phyloP scores from a whole-genome alignment of 1,140 invertebrate genomes.

The Neodiprion fabricii region DNA sequence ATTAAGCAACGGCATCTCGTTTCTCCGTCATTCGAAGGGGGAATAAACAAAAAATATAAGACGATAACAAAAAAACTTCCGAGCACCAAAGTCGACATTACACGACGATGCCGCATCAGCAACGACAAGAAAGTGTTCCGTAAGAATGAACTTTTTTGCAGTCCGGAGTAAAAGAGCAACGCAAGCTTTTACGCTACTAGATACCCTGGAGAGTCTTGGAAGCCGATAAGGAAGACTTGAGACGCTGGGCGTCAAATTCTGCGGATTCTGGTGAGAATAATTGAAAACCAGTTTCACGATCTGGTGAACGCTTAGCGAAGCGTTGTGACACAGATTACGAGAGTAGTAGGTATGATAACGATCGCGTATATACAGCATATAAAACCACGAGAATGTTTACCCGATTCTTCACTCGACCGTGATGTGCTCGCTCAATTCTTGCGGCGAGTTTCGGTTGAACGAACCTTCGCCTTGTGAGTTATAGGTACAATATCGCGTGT shows the following conservation, averaged over 20 bases:
- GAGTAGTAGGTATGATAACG: neutral
- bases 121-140: too few species aligned
- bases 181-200: neutral
- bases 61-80: too few species aligned
- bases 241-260: conserved; percentile 44
- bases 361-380: neutral
- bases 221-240: neutral
- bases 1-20: too few species aligned
- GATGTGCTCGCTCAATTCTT: too few species aligned
- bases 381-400: neutral
- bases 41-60: too few species aligned
- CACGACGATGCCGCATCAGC: too few species aligned
- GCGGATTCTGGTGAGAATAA: neutral
- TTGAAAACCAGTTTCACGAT: neutral
- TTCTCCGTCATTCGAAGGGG: too few species aligned
- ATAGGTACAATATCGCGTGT: too few species aligned
- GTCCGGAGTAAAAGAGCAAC: neutral
- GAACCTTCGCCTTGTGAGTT: too few species aligned
- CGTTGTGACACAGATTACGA: neutral
- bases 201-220: neutral
- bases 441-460: too few species aligned
- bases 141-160: neutral
- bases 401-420: neutral
- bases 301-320: neutral
- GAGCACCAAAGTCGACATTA: too few species aligned